Evolutionary conservation across 2,797 vertebrate species (phyloP), one percentile per base, ranked within the genome.

Genomic region (Spinibarbus caldwelli): DNA sequence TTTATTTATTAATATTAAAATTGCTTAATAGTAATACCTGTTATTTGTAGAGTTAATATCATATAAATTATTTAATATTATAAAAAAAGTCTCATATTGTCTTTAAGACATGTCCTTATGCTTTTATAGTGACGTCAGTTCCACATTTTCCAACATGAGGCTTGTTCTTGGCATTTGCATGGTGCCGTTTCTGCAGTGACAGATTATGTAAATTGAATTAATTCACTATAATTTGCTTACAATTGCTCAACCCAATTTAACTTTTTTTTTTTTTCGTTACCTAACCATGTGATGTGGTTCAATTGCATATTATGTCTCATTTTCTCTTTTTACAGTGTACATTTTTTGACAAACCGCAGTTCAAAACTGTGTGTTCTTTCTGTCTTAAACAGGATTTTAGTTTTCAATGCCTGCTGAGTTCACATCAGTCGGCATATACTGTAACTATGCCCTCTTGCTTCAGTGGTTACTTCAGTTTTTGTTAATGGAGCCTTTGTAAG

Each of bases 401-500:
- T 19, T 71, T 71, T 38, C n/a, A 71, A 14, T 57, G 49, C n/a
- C 36, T 81, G 49, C 47, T 9, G 80, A 38, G 67, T 54, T n/a
- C 3, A 71, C n/a, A 81, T 29, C 31, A 34, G 43, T 64, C 8
- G 0, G 14, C 5, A 45, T 57, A 59, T 38, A 76, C 31, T 57
- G 21, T 45, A 36, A 26, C 41, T 23, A 3, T 47, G 8, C 31
- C 54, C 29, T 47, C 38, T 72, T 73, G 41, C 41, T 47, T 62
- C 12, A 43, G 23, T 64, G 41, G 21, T 73, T 26, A 19, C 21
- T 64, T 66, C 29, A 34, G 62, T 34, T 21, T 72, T 41, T 64
- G 15, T 66, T 75, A 75, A 83, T 75, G 23, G 21, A 83, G 23
- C 71, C 52, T 72, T 21, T 75, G 43, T 38, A 83, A 66, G 52